Base-by-base conservation (phyloP, 1,140 invertebrate species). In the Bemisia tabaci region DNA sequence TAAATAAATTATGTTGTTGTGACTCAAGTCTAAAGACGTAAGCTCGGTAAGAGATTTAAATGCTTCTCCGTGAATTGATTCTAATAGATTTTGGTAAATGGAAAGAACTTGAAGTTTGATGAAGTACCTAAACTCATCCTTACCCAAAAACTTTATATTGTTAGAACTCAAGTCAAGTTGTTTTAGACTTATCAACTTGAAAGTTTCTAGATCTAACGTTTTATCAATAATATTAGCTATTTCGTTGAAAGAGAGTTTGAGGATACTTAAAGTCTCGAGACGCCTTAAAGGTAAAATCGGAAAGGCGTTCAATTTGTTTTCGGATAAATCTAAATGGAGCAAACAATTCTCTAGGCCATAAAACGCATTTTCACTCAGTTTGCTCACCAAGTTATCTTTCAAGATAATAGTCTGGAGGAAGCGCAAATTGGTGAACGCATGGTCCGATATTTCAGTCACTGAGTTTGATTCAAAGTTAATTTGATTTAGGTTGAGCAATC, bases 101-200 rank as follows among this genome's bases (percentile, higher is more conserved):
- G 89, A 90, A 12, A 95, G 79, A 0, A 86, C 90, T 70, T 85
- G 84, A 22, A 95, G 75, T 65, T 88, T 84, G 0, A 90, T 88
- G 77, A 89, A 90, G 26, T 86, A 83, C 26, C 83, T 80, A 75
- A 95, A 93, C 70, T 86, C 90, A 73, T 90, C 84, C 70, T 86
- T 82, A 22, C 82, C 79, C 63, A 95, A 80, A 69, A 81, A 83
- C 65, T 85, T 84, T 70, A 95, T 90, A 74, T 86, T 86, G 77
- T 95, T 95, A 21, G 89, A 92, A 76, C 88, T 92, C 65, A 95
- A 77, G 77, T 95, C 92, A 68, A 95, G 80, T 70, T 87, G 87
- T 60, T 86, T 77, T 59, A 95, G 76, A 11, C 86, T 86, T 24
- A 83, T 82, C 64, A 94, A 78, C 39, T 82, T 81, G 1, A 87